Evolutionary conservation across 2,888 invertebrate genomes (phyloP).

Genomic region (Hofmannophila pseudospretella): DNA sequence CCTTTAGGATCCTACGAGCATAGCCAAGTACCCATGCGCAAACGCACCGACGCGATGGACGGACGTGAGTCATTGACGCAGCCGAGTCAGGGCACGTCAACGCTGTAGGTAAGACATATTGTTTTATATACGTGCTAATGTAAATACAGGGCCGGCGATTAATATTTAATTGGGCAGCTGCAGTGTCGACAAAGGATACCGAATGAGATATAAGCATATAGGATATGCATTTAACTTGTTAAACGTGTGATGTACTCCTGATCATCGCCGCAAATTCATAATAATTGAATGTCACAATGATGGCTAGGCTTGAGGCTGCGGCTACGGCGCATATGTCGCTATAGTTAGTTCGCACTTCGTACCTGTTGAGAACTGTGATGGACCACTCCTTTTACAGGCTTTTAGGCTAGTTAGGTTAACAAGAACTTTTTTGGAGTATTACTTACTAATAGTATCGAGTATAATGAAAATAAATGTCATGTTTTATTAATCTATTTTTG

Average conservation of each 20-base stretch:
- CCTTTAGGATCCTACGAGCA: conserved; percentile 22
- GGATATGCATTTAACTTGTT: not conserved
- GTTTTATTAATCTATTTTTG: too few species aligned
- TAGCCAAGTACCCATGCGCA: conserved; percentile 18
- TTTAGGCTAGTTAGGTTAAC: too few species aligned
- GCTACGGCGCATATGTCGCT: too few species aligned
- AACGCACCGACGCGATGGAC: conserved; percentile 15
- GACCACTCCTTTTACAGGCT: too few species aligned
- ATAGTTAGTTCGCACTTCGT: too few species aligned
- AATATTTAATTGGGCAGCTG: conserved; percentile 18
- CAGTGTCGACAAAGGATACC: conserved; percentile 9
- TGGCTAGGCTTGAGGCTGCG: not conserved
- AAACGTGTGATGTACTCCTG: not conserved
- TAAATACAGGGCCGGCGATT: conserved; percentile 14
- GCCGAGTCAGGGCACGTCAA: conserved; percentile 11
- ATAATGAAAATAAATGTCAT: too few species aligned
- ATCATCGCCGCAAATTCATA: not conserved
- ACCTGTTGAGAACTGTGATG: too few species aligned
- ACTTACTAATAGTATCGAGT: too few species aligned
- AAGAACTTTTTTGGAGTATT: too few species aligned
- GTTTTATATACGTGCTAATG: conserved; percentile 19
- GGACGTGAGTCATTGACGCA: conserved; percentile 13
- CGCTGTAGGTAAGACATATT: conserved; percentile 15
- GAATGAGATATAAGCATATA: conserved; percentile 3
- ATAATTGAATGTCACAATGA: not conserved